Evolutionary conservation across 1,140 invertebrate species (phyloP).

Genomic region (Magallana ariakensis): DNA sequence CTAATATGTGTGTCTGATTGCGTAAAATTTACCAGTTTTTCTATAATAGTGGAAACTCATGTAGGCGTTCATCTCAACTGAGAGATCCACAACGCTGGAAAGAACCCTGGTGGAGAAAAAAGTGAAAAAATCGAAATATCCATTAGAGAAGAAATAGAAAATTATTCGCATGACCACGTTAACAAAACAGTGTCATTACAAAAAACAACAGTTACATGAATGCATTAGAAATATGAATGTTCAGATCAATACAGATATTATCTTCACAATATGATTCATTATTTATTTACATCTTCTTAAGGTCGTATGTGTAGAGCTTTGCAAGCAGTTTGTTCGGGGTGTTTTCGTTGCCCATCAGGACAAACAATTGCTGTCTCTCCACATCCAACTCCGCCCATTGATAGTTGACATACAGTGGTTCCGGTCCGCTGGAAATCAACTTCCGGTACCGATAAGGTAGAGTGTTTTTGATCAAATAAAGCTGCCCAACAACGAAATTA

Average conservation of each 20-base stretch:
- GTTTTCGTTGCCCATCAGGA: constrained; percentile 60
- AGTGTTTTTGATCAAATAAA: constrained; percentile 7
- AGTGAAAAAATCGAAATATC: background rate
- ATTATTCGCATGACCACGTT: background rate
- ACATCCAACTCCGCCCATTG: constrained; percentile 52
- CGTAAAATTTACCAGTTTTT: background rate
- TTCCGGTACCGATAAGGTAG: constrained; percentile 26
- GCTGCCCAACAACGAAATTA: constrained; percentile 35
- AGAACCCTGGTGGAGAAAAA: background rate
- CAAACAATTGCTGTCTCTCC: constrained; percentile 32
- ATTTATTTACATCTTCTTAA: background rate
- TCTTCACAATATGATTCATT: too few relatives aligned
- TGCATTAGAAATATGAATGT: background rate
- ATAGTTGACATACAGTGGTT: constrained; percentile 54
- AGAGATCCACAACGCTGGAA: background rate
- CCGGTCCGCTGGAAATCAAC: constrained; percentile 33
- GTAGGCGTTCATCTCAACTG: background rate
- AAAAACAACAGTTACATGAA: background rate
- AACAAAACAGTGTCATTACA: too few relatives aligned
- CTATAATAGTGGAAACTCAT: constrained; percentile 24
- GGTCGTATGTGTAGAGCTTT: constrained; percentile 48
- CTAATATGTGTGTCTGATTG: too few relatives aligned
- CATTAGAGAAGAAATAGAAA: background rate
- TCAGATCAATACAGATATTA: background rate
- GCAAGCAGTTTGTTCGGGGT: constrained; percentile 43